phyloP scores from a whole-genome alignment of 1,140 invertebrate species.

The Archivesica marissinica region DNA sequence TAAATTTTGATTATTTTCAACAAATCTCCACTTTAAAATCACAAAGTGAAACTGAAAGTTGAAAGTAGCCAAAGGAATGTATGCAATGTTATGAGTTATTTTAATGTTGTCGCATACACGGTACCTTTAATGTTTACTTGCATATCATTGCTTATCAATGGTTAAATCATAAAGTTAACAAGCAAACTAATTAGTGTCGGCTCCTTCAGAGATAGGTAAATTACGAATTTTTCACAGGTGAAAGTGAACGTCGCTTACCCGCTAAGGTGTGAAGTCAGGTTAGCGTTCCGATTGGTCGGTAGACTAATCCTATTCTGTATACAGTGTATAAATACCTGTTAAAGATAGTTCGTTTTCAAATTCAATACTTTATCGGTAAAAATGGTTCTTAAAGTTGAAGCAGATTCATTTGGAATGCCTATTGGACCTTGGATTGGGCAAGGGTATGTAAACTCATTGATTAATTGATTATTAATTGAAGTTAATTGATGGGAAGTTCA shows the following conservation, averaged over 20 bases:
- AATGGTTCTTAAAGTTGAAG: slow-evolving; percentile 62
- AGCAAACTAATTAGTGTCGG: slow-evolving; percentile 45
- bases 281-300: slow-evolving; percentile 44
- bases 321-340: slow-evolving; percentile 57
- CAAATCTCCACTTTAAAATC: too few relatives aligned
- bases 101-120: slow-evolving; percentile 9
- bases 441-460: slow-evolving; percentile 37
- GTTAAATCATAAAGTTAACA: slow-evolving; percentile 30
- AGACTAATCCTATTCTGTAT: slow-evolving; percentile 36
- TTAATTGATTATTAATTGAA: background rate
- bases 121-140: background rate
- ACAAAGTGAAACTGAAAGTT: slow-evolving; percentile 30
- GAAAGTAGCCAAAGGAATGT: background rate
- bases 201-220: slow-evolving; percentile 20
- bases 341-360: slow-evolving; percentile 58
- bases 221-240: slow-evolving; percentile 47
- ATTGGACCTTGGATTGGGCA: slow-evolving; percentile 54
- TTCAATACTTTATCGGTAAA: slow-evolving; percentile 41
- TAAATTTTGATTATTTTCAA: too few relatives aligned
- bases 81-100: background rate
- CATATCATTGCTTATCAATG: slow-evolving; percentile 18
- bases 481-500: slow-evolving; percentile 28
- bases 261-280: slow-evolving; percentile 4
- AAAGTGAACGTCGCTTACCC: slow-evolving; percentile 42
- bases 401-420: slow-evolving; percentile 33